These are phyloP conservation scores for Falco naumanni DNA, from an alignment of 2,797 vertebrate species.

Conservation along the genomic window DNA sequence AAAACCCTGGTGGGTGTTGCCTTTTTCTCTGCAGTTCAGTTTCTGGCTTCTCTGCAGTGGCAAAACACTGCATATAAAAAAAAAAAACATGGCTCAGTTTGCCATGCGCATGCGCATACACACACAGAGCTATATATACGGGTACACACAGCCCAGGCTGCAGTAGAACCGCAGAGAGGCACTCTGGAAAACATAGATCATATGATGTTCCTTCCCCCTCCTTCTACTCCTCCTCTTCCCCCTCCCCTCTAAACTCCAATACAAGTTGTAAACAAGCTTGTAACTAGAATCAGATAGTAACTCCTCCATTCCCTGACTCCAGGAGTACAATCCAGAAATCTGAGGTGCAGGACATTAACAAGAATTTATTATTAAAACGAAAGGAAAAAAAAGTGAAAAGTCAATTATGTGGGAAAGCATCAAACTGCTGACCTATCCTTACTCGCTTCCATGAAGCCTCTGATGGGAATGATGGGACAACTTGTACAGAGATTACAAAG, in stretches of 20 bases:
- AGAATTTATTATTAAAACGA: background rate
- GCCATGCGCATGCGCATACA: background rate
- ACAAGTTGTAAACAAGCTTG: constrained; percentile 77
- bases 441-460: background rate
- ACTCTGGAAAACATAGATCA: constrained; percentile 77
- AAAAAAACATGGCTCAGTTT: constrained; percentile 34
- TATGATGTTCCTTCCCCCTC: constrained; percentile 69
- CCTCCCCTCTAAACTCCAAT: constrained; percentile 62
- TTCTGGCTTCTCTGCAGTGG: constrained; percentile 66
- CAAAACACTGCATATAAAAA: constrained; percentile 71
- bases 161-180: constrained; percentile 70
- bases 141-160: constrained; percentile 48
- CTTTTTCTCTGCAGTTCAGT: constrained; percentile 64
- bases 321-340: background rate
- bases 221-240: constrained; percentile 69
- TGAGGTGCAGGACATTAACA: background rate
- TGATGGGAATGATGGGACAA: background rate
- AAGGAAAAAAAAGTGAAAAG: background rate
- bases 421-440: background rate
- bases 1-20: constrained; percentile 37
- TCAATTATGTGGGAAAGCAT: background rate
- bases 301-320: background rate
- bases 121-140: background rate
- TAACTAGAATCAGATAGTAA: constrained; percentile 55
- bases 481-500: background rate